Evolutionary conservation across 2,888 invertebrate genomes (phyloP), one percentile per base, ranked within the genome.

Genomic region (Apotomis betuletana): DNA sequence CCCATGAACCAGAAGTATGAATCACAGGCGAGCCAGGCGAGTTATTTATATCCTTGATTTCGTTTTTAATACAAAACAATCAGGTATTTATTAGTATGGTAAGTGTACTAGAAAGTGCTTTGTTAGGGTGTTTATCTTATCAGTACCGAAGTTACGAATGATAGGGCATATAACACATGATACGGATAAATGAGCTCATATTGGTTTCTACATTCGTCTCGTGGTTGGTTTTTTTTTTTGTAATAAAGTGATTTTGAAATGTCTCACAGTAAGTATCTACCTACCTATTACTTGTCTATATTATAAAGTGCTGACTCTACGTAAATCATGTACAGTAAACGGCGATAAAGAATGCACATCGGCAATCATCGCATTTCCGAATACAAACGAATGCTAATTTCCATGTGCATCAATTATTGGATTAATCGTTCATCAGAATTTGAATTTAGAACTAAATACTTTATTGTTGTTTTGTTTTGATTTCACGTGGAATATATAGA

Each of bases 191-290:
- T 36, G 63, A 59, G 58, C 63, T 72, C 68, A 63, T 68, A 72
- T 59, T 63, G 68, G n/a, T 68, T 52, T 15, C n/a, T 6, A 59
- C 52, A 58, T 62, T 41, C 12, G 72, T 63, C 52, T 51, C 15
- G 57, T 65, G 55, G 38, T 65, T 68, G 67, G 68, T 68, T 67
- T 9, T 51, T 52, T 68, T 68, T 6, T 52, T 68, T 68, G 44
- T 15, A 58, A 61, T 52, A 70, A 64, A 63, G 55, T 58, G 58
- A 54, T 67, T 65, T 64, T 67, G 63, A 59, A 73, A 80, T 80
- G 80, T 75, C 80, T 58, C 74, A 78, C 58, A 69, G 80, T 80
- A 73, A 80, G 80, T 80, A 74, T 1, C 41, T 41, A 41, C 27
- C 27, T 27, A 27, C n/a, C n/a, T n/a, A n/a, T n/a, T n/a, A n/a